Evolutionary conservation across 2,888 invertebrate genomes (phyloP).

Genomic region (Argyra leucocephala): DNA sequence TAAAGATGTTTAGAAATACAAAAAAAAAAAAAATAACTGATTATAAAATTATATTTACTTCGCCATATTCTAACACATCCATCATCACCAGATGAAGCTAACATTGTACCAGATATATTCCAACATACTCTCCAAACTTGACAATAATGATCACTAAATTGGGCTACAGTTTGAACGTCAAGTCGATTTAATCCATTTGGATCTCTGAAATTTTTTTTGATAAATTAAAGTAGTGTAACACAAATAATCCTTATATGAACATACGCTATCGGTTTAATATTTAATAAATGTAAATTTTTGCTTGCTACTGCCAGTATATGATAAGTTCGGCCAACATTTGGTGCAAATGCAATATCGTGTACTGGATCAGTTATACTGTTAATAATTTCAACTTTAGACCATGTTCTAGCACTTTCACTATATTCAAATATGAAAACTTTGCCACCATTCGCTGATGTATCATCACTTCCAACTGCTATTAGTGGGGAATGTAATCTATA

Average conservation of each 20-base stretch:
- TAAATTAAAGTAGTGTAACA: not conserved
- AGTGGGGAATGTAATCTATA: constrained; percentile 51
- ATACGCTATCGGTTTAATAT: constrained; percentile 64
- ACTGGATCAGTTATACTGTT: constrained; percentile 75
- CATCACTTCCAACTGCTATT: constrained; percentile 44
- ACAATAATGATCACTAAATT: constrained; percentile 82
- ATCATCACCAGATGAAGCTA: constrained; percentile 94
- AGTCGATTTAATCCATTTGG: constrained; percentile 52
- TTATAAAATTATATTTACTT: constrained; percentile 48
- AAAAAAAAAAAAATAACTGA: too few species aligned
- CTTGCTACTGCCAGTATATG: constrained; percentile 89
- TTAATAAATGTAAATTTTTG: constrained; percentile 82
- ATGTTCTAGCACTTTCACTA: constrained; percentile 75
- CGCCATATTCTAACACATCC: constrained; percentile 92
- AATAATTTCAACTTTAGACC: constrained; percentile 80
- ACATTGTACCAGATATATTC: constrained; percentile 92
- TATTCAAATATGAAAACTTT: constrained; percentile 91
- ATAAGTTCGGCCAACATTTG: constrained; percentile 86
- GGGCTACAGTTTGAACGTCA: constrained; percentile 68
- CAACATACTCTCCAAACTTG: constrained; percentile 94
- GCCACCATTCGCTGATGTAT: constrained; percentile 52
- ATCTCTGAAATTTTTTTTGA: constrained; percentile 27
- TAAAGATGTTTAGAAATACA: not conserved
- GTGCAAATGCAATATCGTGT: constrained; percentile 90
- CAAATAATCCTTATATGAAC: constrained; percentile 28